These are phyloP conservation scores for Rotaria magnacalcarata DNA, from an alignment of 2,888 invertebrate species.

Conservation along the genomic window DNA sequence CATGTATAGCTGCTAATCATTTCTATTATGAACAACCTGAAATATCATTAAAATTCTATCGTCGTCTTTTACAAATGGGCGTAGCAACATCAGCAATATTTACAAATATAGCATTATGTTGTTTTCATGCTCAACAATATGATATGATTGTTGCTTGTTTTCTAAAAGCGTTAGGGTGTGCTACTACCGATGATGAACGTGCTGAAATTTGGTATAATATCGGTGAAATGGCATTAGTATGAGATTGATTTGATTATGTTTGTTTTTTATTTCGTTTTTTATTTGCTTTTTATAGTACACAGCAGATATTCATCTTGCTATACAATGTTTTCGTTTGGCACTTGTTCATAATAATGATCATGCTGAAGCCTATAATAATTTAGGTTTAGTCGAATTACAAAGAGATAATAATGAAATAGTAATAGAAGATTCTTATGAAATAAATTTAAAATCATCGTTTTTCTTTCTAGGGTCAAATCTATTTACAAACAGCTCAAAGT, in stretches of 20 bases:
- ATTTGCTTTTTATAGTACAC: slow-evolving; percentile 64
- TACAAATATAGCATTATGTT: slow-evolving; percentile 87
- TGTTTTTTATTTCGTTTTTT: neutral
- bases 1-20: slow-evolving; percentile 89
- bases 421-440: slow-evolving; percentile 8
- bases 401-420: slow-evolving; percentile 66
- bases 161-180: slow-evolving; percentile 77
- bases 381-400: slow-evolving; percentile 71
- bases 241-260: slow-evolving; percentile 53
- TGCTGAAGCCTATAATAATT: slow-evolving; percentile 78
- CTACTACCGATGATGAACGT: slow-evolving; percentile 65
- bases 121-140: slow-evolving; percentile 92
- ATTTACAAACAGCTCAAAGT: slow-evolving; percentile 65
- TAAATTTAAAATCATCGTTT: slow-evolving; percentile 48
- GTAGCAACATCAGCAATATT: slow-evolving; percentile 82
- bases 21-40: slow-evolving; percentile 98
- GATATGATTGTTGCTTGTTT: slow-evolving; percentile 89
- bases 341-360: slow-evolving; percentile 73
- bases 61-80: slow-evolving; percentile 86
- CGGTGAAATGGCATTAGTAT: slow-evolving; percentile 84
- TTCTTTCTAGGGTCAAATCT: slow-evolving; percentile 65
- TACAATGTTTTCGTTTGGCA: slow-evolving; percentile 74
- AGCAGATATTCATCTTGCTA: slow-evolving; percentile 73
- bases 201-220: slow-evolving; percentile 96
- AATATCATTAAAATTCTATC: slow-evolving; percentile 86